phyloP scores from a whole-genome alignment of 2,113 vertebrate genomes.

The Phocoena sinus region DNA sequence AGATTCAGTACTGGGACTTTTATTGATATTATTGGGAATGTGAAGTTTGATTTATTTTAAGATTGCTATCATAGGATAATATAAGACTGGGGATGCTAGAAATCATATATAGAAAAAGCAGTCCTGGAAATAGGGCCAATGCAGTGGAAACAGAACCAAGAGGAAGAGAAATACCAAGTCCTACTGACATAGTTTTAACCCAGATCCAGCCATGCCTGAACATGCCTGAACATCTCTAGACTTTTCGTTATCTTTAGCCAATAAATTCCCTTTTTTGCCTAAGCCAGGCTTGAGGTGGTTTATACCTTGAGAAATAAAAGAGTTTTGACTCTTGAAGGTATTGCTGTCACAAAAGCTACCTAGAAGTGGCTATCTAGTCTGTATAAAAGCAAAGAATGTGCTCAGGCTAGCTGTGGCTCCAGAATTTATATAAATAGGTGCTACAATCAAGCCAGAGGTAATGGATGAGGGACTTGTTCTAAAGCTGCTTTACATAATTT shows the following conservation, averaged over 20 bases:
- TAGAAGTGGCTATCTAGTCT: neutral
- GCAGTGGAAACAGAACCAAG: neutral
- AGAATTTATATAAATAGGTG: neutral
- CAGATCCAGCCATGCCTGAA: neutral
- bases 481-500: conserved; percentile 9
- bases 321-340: neutral
- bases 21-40: neutral
- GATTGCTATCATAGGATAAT: neutral
- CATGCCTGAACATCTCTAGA: neutral
- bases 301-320: neutral
- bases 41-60: neutral
- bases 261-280: neutral
- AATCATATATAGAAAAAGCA: neutral
- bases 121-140: neutral
- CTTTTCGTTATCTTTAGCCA: neutral
- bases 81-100: neutral
- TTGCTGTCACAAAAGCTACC: neutral
- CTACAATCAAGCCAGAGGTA: neutral
- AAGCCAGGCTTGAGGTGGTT: neutral
- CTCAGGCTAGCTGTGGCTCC: neutral
- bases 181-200: neutral
- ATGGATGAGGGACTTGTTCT: neutral
- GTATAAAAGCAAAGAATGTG: neutral
- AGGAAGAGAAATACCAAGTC: neutral
- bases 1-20: neutral